Evolutionary conservation across 1,140 invertebrate genomes (phyloP).

Genomic region (Bombus waltoni): DNA sequence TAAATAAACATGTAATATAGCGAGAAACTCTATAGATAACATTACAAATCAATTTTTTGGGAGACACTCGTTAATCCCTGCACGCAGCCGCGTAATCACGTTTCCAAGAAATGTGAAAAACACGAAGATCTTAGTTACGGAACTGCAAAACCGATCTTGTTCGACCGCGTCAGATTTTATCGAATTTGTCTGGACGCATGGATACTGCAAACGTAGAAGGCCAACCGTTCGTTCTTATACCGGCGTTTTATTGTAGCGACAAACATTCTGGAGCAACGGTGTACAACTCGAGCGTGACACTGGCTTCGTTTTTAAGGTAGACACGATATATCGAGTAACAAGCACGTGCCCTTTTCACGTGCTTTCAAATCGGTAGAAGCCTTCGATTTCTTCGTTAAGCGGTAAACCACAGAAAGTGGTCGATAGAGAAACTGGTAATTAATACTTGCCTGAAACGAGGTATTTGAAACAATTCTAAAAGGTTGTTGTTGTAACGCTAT

Average conservation of each 20-base stretch:
- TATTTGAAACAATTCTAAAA: background rate
- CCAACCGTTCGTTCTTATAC: background rate
- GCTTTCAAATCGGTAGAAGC: conserved; percentile 1
- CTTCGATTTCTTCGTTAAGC: background rate
- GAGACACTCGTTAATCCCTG: too few relatives aligned
- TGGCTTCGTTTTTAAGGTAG: conserved; percentile 26
- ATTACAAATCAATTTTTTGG: background rate
- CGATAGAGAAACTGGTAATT: background rate
- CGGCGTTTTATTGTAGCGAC: background rate
- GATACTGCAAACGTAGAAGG: background rate
- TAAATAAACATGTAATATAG: background rate
- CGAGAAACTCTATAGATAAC: background rate
- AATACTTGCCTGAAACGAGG: background rate
- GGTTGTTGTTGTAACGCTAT: background rate
- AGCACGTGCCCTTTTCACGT: conserved; percentile 41
- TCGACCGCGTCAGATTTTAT: background rate
- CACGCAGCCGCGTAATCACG: too few relatives aligned
- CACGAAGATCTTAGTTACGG: background rate
- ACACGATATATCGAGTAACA: background rate
- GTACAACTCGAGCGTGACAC: conserved; percentile 43
- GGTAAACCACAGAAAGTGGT: background rate
- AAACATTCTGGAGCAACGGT: conserved; percentile 13
- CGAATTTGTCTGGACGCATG: background rate
- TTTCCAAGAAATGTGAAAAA: too few relatives aligned
- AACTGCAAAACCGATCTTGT: background rate